These are phyloP conservation scores for Poeciliopsis presidionis DNA, from an alignment of 2,797 vertebrate species.

Conservation along the genomic window DNA sequence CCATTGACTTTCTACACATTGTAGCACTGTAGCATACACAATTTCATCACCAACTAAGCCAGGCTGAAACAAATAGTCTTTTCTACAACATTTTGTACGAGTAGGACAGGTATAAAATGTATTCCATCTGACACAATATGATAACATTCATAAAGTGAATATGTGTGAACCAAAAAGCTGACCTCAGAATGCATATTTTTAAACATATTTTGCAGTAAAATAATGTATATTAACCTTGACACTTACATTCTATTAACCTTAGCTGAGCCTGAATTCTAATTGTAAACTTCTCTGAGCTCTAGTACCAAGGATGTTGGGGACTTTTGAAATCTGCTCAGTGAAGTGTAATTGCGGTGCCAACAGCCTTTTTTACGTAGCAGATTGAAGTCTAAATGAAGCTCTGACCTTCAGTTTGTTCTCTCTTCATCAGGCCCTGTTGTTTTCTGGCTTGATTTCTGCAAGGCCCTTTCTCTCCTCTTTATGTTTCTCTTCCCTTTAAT, in stretches of 20 bases:
- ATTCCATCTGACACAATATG: neutral
- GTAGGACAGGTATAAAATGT: neutral
- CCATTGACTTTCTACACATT: too few relatives aligned
- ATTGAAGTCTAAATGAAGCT: conserved; percentile 59
- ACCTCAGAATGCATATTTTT: neutral
- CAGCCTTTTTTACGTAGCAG: conserved; percentile 41
- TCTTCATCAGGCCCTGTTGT: conserved; percentile 56
- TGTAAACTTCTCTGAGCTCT: conserved; percentile 14
- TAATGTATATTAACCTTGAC: neutral
- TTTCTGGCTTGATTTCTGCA: conserved; percentile 58
- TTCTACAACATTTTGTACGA: too few relatives aligned
- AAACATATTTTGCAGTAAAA: neutral
- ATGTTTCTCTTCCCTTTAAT: conserved; percentile 47
- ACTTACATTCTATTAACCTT: conserved; percentile 17
- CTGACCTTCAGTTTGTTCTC: conserved; percentile 64
- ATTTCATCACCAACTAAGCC: too few relatives aligned
- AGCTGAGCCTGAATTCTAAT: neutral
- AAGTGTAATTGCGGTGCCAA: conserved; percentile 39
- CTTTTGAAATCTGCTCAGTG: conserved; percentile 26
- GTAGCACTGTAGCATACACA: too few relatives aligned
- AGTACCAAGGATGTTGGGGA: conserved; percentile 24
- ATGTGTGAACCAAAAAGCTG: conserved; percentile 11
- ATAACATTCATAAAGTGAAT: neutral
- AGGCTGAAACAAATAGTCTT: too few relatives aligned
- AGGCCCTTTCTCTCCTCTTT: conserved; percentile 31